Evolutionary conservation across 2,888 invertebrate species (phyloP), one percentile per base, ranked within the genome.

Genomic region (Melinopterus prodromus): DNA sequence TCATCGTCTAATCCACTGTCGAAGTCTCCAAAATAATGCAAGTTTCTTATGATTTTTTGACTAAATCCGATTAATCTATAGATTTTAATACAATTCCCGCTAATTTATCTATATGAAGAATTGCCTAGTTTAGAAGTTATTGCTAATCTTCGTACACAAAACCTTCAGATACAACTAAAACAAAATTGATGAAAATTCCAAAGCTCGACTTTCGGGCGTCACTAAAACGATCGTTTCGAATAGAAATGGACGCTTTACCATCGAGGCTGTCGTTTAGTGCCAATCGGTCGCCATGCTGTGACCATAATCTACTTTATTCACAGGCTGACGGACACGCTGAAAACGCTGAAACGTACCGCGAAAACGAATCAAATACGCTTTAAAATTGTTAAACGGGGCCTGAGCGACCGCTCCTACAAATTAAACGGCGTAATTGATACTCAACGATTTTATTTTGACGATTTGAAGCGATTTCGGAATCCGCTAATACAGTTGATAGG

Each of bases 401-500:
- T 12, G 53, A 53, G 53, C 53, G 53, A 53, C 12, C 53, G 53
- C 53, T 9, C 3, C 9, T 53, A 53, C 53, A 12, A 53, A 72
- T 72, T 72, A 72, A 72, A 36, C 72, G 72, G n/a, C 72, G 72
- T 72, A 26, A 72, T 36, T 72, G 36, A 72, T 72, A 72, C 72
- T 14, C 35, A 26, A 16, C 36, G 72, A 26, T 72, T 36, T 72
- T 72, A 36, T 36, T 72, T 53, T 53, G 9, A 12, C 12, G 53
- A 53, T 53, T 53, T n/a, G 6, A 36, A 72, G 4, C 26, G 16
- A 72, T 71, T 16, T 71, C n/a, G 16, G 71, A 71, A 16, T 26
- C 36, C 72, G 72, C 16, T 72, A 16, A 26, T 36, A 36, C 35
- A 16, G 72, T 72, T 36, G 16, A 16, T 26, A 3, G 36, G 12